phyloP scores from a whole-genome alignment of 2,113 vertebrate genomes.

The Clarias batrachus region DNA sequence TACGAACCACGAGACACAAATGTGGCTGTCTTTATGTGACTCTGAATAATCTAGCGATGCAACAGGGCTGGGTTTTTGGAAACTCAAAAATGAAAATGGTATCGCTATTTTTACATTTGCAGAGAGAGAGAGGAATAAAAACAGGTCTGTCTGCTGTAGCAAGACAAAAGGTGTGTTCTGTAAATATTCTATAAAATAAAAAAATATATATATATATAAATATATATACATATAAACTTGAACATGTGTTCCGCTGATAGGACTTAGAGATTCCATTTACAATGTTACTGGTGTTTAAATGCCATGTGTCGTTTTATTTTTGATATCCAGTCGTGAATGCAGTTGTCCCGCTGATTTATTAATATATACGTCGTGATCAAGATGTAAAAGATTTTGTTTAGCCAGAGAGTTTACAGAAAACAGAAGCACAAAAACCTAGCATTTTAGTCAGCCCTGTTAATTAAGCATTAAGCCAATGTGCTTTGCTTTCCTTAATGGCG shows the following conservation, averaged over 20 bases:
- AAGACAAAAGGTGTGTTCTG: conserved; percentile 11
- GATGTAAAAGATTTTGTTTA: conserved; percentile 11
- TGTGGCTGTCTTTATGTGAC: conserved; percentile 41
- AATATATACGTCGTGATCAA: neutral
- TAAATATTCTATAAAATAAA: conserved; percentile 30
- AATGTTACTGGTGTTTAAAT: conserved; percentile 36
- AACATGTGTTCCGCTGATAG: conserved; percentile 30
- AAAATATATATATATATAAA: conserved; percentile 3
- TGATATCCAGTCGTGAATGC: conserved; percentile 7
- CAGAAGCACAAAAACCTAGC: conserved; percentile 63
- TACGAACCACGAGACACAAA: conserved; percentile 54
- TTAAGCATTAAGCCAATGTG: conserved; percentile 61
- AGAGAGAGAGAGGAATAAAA: neutral
- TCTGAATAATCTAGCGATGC: conserved; percentile 51
- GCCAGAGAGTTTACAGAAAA: conserved; percentile 50
- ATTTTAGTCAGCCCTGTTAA: conserved; percentile 50
- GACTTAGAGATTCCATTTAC: neutral
- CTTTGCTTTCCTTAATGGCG: conserved; percentile 42
- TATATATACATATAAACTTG: conserved; percentile 11
- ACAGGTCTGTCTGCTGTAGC: conserved; percentile 31
- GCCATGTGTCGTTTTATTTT: conserved; percentile 10
- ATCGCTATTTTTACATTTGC: conserved; percentile 29
- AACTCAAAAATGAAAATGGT: conserved; percentile 9
- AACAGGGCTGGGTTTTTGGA: neutral
- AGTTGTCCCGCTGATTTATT: conserved; percentile 2